Evolutionary conservation across 2,113 vertebrate genomes (phyloP).

Genomic region (Pimephales promelas): DNA sequence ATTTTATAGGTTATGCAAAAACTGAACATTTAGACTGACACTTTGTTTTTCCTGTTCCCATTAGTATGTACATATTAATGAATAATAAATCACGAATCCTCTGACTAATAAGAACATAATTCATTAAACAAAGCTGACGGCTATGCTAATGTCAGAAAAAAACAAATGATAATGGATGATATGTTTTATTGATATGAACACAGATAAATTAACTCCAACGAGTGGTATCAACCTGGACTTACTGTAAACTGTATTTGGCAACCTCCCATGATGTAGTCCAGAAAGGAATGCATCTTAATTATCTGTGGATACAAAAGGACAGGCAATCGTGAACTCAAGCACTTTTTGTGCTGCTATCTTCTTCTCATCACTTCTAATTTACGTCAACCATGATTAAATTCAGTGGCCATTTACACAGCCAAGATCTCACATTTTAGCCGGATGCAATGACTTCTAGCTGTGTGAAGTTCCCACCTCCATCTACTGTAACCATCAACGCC

Average conservation of each 20-base stretch:
- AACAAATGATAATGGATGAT: background rate
- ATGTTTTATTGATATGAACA: background rate
- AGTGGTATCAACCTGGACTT: conserved; percentile 67
- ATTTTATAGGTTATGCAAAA: conserved; percentile 18
- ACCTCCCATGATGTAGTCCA: conserved; percentile 99
- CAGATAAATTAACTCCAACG: background rate
- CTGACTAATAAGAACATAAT: conserved; percentile 24
- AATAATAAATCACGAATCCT: conserved; percentile 21
- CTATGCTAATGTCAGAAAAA: background rate
- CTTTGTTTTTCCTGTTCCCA: conserved; percentile 14
- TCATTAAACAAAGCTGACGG: background rate
- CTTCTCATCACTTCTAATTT: conserved; percentile 27
- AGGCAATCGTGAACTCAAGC: background rate
- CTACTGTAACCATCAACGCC: conserved; percentile 4
- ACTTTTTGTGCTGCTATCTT: background rate
- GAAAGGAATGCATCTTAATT: conserved; percentile 99
- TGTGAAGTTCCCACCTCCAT: conserved; percentile 25
- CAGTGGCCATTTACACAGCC: conserved; percentile 24
- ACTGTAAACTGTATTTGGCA: conserved; percentile 99
- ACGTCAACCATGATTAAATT: conserved; percentile 11
- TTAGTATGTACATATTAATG: conserved; percentile 25
- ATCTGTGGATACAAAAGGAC: conserved; percentile 76
- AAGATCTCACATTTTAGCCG: conserved; percentile 1
- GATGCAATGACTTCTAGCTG: conserved; percentile 8
- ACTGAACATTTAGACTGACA: conserved; percentile 3